These are phyloP conservation scores for Penaeus japonicus DNA, from an alignment of 1,140 invertebrate genomes.

Conservation along the genomic window DNA sequence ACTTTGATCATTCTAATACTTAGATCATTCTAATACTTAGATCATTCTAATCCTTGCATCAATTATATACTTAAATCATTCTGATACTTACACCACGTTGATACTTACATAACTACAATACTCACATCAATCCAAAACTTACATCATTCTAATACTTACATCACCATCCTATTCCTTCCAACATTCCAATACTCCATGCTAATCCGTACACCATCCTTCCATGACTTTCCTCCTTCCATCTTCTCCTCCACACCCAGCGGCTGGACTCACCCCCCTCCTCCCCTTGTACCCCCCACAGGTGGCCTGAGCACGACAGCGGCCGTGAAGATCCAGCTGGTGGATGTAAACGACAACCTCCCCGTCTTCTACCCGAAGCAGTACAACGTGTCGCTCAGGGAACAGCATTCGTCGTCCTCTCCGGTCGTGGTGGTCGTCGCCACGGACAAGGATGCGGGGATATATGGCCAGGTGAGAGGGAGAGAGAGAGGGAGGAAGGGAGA, in stretches of 20 bases:
- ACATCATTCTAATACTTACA: no score
- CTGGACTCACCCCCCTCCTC: neutral
- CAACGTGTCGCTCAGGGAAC: conserved; percentile 81
- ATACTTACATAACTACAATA: no score
- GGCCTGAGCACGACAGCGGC: conserved; percentile 91
- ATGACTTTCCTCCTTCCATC: neutral
- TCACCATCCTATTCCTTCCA: no score
- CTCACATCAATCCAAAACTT: no score
- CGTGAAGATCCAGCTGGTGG: conserved; percentile 87
- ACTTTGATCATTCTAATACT: no score
- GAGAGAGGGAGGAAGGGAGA: neutral
- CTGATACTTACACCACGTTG: no score
- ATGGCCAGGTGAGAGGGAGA: conserved; percentile 74
- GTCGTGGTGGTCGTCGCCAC: conserved; percentile 84
- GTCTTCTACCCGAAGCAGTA: conserved; percentile 85
- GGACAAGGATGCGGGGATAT: conserved; percentile 85
- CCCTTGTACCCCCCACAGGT: conserved; percentile 69
- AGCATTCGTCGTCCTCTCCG: conserved; percentile 65
- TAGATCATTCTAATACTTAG: no score
- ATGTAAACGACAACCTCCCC: conserved; percentile 94
- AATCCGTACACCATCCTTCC: no score
- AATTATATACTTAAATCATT: no score
- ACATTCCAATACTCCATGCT: no score
- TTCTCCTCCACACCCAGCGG: neutral
- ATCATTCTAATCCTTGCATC: no score